Base-by-base conservation (phyloP, 2,888 invertebrate genomes). In the Drosophila niveifrons region DNA sequence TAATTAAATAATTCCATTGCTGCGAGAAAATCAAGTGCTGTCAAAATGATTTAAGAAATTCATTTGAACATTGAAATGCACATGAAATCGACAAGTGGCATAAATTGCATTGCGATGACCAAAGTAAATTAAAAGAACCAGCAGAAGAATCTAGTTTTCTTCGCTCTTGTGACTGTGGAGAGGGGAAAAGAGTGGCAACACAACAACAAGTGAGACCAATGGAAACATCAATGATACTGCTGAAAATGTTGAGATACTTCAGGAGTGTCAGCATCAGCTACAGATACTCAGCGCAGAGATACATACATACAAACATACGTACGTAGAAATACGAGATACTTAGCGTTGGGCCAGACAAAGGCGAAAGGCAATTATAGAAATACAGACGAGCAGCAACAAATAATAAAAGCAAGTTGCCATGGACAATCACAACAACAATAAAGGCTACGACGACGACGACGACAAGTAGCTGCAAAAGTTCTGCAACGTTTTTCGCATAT, bases 401-500 rank as follows among this genome's bases (percentile, higher is more conserved):
- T 81, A 83, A 83, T 86, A 83, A 83, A 86, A 74, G 72, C 84
- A 76, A 83, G 72, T 86, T 86, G 78, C 87, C 72, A 82, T 84
- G 79, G 80, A 87, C 83, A 84, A 73, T 59, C 69, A 46, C 62
- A 61, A 52, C 53, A 71, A 62, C 65, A 66, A 57, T 31, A 62
- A 10, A 11, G 52, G 31, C 41, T 69, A 46, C 59, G 47, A 59
- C 72, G 66, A 66, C 43, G 44, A 59, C 59, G 67, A 75, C 76
- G 82, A 82, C 85, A 82, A 85, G 81, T 82, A 78, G 69, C 74
- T 80, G 72, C 61, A 87, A 84, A 84, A 84, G 80, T 87, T 88
- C 80, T 74, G 80, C 81, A 78, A 88, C 81, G 87, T 80, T 88
- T 88, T 88, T 72, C 81, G 88, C 87, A 86, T 88, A 86, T 86